Percentiles rank a stretch among this genome's conserved stretches.
phyloP scores from a whole-genome alignment of 2,113 vertebrate genomes.

The Raphicerus campestris region DNA sequence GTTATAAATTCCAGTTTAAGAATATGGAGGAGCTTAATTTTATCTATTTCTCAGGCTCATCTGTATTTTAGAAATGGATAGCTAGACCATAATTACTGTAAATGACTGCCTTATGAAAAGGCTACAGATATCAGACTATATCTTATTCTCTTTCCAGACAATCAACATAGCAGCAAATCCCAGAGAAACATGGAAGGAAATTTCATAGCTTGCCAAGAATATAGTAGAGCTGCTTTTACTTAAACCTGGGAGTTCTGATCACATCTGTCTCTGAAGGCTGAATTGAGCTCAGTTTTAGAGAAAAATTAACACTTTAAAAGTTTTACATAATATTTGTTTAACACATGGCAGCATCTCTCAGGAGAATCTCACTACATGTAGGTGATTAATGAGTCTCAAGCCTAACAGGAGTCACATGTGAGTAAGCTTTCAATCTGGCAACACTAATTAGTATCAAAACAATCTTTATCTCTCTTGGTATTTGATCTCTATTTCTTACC shows the following conservation, averaged over 20 bases:
- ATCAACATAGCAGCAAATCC: not conserved
- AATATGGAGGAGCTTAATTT: not conserved
- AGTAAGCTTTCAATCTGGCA: conserved; percentile 73
- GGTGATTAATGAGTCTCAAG: conserved; percentile 76
- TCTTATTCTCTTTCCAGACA: not conserved
- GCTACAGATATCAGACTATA: not conserved
- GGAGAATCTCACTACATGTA: conserved; percentile 71
- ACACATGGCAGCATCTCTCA: conserved; percentile 70
- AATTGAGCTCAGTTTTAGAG: conserved; percentile 14
- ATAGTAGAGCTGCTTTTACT: not conserved
- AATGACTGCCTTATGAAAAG: not conserved
- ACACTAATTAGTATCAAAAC: conserved; percentile 75
- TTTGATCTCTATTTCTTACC: not conserved
- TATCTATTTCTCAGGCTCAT: not conserved
- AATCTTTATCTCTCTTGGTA: conserved; percentile 48
- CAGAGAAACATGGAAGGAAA: not conserved
- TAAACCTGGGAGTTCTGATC: not conserved
- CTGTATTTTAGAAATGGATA: not conserved
- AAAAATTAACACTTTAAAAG: conserved; percentile 56
- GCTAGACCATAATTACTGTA: not conserved
- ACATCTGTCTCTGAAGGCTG: not conserved
- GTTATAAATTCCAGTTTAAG: not conserved
- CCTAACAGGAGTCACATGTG: conserved; percentile 65
- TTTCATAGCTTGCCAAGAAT: not conserved
- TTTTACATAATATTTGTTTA: conserved; percentile 75